These are phyloP conservation scores for Crambe crambe DNA, from an alignment of 37 sponge, comb jelly and placozoan genomes.

Conservation along the genomic window DNA sequence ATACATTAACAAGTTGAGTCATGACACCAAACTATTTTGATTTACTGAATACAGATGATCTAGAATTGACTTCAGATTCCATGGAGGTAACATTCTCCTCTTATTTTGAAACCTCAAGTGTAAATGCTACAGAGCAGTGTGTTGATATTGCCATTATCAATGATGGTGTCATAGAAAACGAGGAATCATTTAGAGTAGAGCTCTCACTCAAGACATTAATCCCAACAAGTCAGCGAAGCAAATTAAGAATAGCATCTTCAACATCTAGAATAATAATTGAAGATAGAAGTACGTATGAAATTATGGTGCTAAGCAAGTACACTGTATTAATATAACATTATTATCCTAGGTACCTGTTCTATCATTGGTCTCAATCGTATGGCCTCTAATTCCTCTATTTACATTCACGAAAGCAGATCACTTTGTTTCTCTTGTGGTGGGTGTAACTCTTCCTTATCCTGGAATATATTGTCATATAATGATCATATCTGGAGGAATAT, in stretches of 20 bases:
- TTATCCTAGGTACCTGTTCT: background rate
- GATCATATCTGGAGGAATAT: background rate
- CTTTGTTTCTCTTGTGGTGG: background rate
- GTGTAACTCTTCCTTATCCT: background rate
- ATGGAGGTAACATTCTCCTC: background rate
- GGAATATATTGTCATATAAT: background rate
- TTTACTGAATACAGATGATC: too few species aligned
- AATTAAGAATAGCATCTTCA: background rate
- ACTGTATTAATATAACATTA: background rate
- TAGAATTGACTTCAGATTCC: too few species aligned
- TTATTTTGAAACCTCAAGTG: too few species aligned
- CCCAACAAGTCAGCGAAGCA: background rate
- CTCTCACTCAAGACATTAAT: background rate
- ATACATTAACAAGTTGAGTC: background rate
- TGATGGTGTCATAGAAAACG: background rate
- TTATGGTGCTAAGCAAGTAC: background rate
- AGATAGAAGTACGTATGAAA: background rate
- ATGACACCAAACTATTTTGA: too few species aligned
- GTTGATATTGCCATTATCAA: background rate
- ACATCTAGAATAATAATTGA: background rate
- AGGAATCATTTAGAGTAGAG: background rate
- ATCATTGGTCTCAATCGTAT: background rate
- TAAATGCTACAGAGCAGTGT: background rate
- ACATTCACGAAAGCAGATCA: background rate
- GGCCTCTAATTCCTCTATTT: background rate